Base-by-base conservation (phyloP, 1,140 invertebrate species). In the Aphis craccivora region DNA sequence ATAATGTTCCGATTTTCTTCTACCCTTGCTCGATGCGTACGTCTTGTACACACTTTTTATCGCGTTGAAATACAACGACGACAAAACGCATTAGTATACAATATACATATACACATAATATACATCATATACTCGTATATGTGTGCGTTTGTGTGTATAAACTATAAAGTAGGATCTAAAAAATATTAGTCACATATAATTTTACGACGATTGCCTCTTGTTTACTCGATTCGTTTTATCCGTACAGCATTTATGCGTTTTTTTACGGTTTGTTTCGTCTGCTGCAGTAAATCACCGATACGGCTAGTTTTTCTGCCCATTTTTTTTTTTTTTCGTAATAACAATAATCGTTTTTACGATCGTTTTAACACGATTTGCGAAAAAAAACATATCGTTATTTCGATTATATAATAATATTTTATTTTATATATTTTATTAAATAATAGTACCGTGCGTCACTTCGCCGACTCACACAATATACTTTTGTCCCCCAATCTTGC, bases 211-310 rank as follows among this genome's bases (percentile, higher is more conserved):
- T 60, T n/a, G 40, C 67, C 67, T 81, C 90, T 91, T 91, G 90
- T 91, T 91, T 83, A 83, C 90, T 92, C 67, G 67, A 83, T 92
- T 35, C 76, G n/a, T 92, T 92, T 83, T 81, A 81, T 91, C 60
- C 67, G 40, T 45, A 45, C n/a, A 48, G 23, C 30, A 43, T 91
- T 91, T 91, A 91, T 81, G 67, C n/a, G 90, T 76, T 60, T 76
- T 91, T 92, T 92, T 92, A 92, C 90, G 90, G 45, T 92, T 92
- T 92, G 90, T 92, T 92, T 92, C 90, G 90, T 92, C 90, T 92
- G 90, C 90, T 83, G 45, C 67, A 30, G 67, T 92, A 92, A 92
- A 92, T 92, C 90, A 92, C 67, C 67, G 40, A 67, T 67, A 40
- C 43, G 90, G 37, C 37, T 43, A 43, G 89, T 67, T 67, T 67